Evolutionary conservation across 2,797 vertebrate species (phyloP), one percentile per base, ranked within the genome.

Genomic region (Channallabes apus): DNA sequence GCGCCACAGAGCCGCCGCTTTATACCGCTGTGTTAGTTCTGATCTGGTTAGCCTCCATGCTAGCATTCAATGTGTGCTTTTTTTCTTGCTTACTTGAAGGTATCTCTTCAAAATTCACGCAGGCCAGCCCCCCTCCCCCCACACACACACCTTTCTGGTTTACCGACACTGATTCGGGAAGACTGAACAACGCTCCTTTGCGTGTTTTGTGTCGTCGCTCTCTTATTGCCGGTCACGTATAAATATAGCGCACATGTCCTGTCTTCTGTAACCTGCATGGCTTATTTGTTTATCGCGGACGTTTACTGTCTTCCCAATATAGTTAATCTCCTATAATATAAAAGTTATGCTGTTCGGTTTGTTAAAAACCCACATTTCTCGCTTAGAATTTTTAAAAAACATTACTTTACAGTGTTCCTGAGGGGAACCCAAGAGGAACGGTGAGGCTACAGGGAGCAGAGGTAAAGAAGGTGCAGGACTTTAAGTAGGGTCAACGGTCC

Each of bases 41-140:
- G 64, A 69, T 35, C 38, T 71, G 62, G 71, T 68, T 89, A 88
- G 85, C 86, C 62, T 82, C 71, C 54, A 38, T 83, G 90, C 88
- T 90, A 89, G 76, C 77, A 68, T 76, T 73, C 79, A 61, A 14
- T 91, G 88, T 73, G 75, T 87, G n/a, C 17, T 14, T 51, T 46
- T 27, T 32, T n/a, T 1, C 7, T 12, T 41, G 22, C 24, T 80
- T 80, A 17, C 38, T 65, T 46, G 7, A 29, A 51, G n/a, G 8
- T 80, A 51, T 8, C 18, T 29, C n/a, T 67, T 54, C 4, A 67
- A 51, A 54, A 80, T 51, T 17, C 78, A 65, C 15, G 15, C 77
- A 64, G 35, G 8, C n/a, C 24, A 46, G 5, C 58, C 35, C 2
- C 2, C 15, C 18, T 46, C 54, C 18, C n/a, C 11, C 12, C 29